Conservation (phyloP, 2,888 invertebrate species). For the Philereme transversata region DNA sequence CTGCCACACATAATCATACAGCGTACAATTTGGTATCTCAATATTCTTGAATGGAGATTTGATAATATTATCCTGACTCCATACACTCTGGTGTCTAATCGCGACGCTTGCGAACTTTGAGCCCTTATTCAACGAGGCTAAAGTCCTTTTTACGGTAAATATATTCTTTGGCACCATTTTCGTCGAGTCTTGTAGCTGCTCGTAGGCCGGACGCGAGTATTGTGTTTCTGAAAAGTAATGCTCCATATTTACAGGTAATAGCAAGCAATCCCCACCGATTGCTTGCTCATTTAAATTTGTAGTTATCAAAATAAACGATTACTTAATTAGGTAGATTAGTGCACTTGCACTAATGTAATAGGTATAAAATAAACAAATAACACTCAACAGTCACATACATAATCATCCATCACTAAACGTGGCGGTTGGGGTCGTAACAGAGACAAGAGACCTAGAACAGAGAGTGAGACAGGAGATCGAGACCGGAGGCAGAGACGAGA, state of each 20-base stretch:
- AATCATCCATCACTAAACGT: too few relatives aligned
- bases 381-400: too few relatives aligned
- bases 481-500: too few relatives aligned
- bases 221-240: constrained; percentile 23
- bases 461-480: too few relatives aligned
- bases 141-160: constrained; percentile 49
- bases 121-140: constrained; percentile 45
- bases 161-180: constrained; percentile 56
- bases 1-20: constrained; percentile 86
- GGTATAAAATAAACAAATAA: too few relatives aligned
- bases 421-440: too few relatives aligned
- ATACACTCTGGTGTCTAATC: constrained; percentile 57
- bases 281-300: background rate
- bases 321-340: too few relatives aligned
- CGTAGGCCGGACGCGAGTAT: background rate
- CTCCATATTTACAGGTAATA: constrained; percentile 3
- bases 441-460: too few relatives aligned
- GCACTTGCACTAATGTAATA: too few relatives aligned
- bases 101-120: constrained; percentile 46
- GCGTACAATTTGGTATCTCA: constrained; percentile 76
- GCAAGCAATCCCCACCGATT: too few relatives aligned
- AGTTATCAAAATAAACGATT: background rate
- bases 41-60: constrained; percentile 80
- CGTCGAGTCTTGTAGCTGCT: constrained; percentile 5
- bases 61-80: constrained; percentile 67